Base-by-base conservation (phyloP, 2,888 invertebrate species). In the Thymelicus lineola region DNA sequence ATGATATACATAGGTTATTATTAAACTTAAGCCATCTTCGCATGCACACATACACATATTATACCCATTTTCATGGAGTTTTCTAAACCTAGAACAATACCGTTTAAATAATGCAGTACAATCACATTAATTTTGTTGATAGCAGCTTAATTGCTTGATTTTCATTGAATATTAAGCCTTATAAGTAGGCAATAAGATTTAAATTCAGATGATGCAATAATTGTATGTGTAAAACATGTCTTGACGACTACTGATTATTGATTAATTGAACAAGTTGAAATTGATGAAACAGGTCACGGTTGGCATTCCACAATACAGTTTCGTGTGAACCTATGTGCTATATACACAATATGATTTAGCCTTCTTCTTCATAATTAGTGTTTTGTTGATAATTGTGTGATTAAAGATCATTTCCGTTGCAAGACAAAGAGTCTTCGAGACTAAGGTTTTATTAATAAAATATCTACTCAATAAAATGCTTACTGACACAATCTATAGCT, bases 191-290 rank as follows among this genome's bases (percentile, higher is more conserved):
- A 50, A 50, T 50, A 50, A 17, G 48, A 50, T 50, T 50, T 50
- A 9, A 50, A 15, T 50, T 50, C 9, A 12, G 42, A 42, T 42
- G 4, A 12, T 42, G 4, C 12, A 12, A 42, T 12, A 42, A 42
- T 12, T 42, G 12, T 42, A 42, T 42, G 42, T 10, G 42, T 42
- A 42, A 42, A 12, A 12, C n/a, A 12, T 42, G 2, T 9, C 38
- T 38, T 36, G 15, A 28, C 57, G 58, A 14, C 36, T 48, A 12
- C 36, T 12, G 12, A 58, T 36, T 14, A 57, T 48, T 50, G 48
- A 17, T 36, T 46, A 36, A 66, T 50, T 59, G 59, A 15, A 59
- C 48, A 20, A 66, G 59, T 66, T 66, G 38, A 66, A 66, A 38
- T 58, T 59, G 46, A 66, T 66, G 66, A 48, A 66, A 59, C 15